A percentile compares a stretch with the other conserved stretches of the same genome.
Conservation (phyloP, 2,113 vertebrate genomes). For the Catharus fuscescens region DNA sequence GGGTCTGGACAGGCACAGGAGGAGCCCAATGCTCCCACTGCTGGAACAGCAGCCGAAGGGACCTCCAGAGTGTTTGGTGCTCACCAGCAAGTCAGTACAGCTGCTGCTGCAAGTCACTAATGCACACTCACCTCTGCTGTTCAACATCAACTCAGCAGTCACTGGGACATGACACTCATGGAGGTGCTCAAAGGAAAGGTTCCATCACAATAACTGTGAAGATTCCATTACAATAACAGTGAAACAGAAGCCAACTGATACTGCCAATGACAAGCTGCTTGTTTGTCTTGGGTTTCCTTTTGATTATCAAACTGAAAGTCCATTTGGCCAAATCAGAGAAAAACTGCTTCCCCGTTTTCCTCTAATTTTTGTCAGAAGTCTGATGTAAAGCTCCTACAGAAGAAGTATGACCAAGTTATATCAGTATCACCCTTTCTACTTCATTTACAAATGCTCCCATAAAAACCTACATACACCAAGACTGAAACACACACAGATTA, state of each 20-base stretch:
- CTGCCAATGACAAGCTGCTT: not conserved
- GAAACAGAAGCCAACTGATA: not conserved
- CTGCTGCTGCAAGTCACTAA: not conserved
- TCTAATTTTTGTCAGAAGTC: not conserved
- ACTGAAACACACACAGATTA: not conserved
- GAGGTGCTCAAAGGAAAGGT: not conserved
- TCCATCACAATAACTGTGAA: not conserved
- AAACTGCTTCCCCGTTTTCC: not conserved
- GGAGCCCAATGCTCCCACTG: not conserved
- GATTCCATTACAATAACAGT: not conserved
- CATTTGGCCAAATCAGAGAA: not conserved
- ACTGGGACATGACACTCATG: not conserved
- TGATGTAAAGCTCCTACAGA: not conserved
- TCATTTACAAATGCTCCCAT: not conserved
- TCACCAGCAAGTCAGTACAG: not conserved
- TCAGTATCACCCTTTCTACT: not conserved
- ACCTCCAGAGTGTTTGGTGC: not conserved
- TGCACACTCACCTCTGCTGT: not conserved
- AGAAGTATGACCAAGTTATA: not conserved
- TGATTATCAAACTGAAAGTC: not conserved
- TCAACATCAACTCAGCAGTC: not conserved
- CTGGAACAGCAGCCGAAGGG: not conserved
- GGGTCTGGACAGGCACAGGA: accelerated
- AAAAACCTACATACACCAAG: not conserved
- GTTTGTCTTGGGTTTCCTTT: not conserved